A percentile compares a stretch with the other conserved stretches of the same genome.
Conservation (phyloP, 2,113 vertebrate genomes). For the Azemiops feae region DNA sequence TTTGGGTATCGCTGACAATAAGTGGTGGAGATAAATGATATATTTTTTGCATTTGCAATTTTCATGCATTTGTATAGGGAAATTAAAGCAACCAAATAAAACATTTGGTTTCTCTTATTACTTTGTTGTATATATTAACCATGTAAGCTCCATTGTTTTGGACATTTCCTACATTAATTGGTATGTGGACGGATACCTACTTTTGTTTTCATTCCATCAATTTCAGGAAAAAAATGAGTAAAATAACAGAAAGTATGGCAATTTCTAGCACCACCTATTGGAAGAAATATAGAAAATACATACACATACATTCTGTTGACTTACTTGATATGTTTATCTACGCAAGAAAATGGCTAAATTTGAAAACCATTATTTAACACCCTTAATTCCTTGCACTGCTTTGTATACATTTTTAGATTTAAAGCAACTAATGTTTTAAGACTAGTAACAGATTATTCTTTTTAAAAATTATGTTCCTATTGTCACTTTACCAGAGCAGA, state of each 20-base stretch:
- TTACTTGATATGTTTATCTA: slow-evolving; percentile 27
- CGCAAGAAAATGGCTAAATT: background rate
- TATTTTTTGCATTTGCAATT: slow-evolving; percentile 38
- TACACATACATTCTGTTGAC: slow-evolving; percentile 31
- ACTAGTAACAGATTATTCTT: background rate
- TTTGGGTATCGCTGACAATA: slow-evolving; percentile 33
- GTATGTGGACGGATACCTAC: slow-evolving; percentile 9
- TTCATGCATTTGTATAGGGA: background rate
- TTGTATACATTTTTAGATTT: background rate
- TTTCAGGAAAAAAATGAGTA: slow-evolving; percentile 13
- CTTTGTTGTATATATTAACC: slow-evolving; percentile 40
- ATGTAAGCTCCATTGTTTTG: background rate
- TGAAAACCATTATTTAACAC: background rate
- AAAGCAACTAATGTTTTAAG: background rate
- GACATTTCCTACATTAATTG: slow-evolving; percentile 47
- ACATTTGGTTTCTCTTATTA: slow-evolving; percentile 44
- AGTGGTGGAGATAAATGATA: slow-evolving; percentile 24
- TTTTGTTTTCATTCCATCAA: background rate
- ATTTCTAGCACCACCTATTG: slow-evolving; percentile 69
- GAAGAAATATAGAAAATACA: slow-evolving; percentile 47
- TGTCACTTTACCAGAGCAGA: background rate
- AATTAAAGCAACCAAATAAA: slow-evolving; percentile 9
- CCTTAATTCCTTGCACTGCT: background rate
- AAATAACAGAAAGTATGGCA: slow-evolving; percentile 47
- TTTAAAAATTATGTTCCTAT: background rate